Percentiles rank a stretch among this genome's conserved stretches.
phyloP scores from a whole-genome alignment of 2,888 invertebrate genomes.

The Iphiclides podalirius region DNA sequence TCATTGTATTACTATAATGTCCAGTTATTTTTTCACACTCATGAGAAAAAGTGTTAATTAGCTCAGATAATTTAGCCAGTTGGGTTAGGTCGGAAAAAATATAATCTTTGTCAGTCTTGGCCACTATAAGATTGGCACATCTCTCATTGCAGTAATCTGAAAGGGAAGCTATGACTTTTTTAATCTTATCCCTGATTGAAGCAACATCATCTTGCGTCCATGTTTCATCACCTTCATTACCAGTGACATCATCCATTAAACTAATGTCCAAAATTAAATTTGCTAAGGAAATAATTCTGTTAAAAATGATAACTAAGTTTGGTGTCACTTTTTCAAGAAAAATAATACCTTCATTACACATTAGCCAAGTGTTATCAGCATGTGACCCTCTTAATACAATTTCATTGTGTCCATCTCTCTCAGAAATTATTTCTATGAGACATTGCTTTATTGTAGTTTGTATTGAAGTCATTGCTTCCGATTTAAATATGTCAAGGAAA shows the following conservation, averaged over 20 bases:
- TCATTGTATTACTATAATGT: conserved; percentile 87
- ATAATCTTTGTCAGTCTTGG: conserved; percentile 85
- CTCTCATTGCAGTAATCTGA: conserved; percentile 96
- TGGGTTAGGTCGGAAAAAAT: conserved; percentile 86
- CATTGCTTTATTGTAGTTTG: conserved; percentile 94
- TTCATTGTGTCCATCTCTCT: conserved; percentile 68
- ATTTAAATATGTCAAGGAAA: conserved; percentile 92
- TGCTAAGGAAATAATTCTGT: conserved; percentile 86
- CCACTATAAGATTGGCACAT: conserved; percentile 92
- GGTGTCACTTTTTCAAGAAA: conserved; percentile 84
- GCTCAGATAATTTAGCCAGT: conserved; percentile 86
- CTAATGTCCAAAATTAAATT: conserved; percentile 89
- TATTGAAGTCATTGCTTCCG: conserved; percentile 93
- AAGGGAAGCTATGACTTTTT: conserved; percentile 88
- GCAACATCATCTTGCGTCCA: conserved; percentile 85
- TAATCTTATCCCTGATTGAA: conserved; percentile 85
- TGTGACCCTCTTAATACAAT: conserved; percentile 68
- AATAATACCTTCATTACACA: conserved; percentile 84
- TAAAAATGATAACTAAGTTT: conserved; percentile 84
- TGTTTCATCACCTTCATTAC: conserved; percentile 83
- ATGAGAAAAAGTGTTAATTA: conserved; percentile 89
- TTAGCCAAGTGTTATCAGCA: conserved; percentile 74
- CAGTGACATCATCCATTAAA: conserved; percentile 78
- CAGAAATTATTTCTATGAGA: conserved; percentile 85
- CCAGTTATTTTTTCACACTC: conserved; percentile 88